Conservation (phyloP, 2,888 invertebrate genomes). For the Drosophila mimetica region DNA sequence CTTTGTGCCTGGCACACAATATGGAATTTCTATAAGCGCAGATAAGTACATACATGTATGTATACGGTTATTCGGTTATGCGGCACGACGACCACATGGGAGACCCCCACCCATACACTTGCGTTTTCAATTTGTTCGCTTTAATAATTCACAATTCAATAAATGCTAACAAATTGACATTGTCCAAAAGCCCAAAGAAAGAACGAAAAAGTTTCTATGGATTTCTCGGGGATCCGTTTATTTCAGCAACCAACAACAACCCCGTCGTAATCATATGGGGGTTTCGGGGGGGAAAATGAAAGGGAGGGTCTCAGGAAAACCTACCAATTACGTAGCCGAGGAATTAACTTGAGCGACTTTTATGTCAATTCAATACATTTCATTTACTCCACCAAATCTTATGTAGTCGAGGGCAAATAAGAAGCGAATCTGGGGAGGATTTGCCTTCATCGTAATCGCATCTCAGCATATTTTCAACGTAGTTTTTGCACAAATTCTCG, state of each 20-base stretch:
- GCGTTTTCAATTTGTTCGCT: conserved; percentile 78
- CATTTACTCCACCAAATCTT: conserved; percentile 61
- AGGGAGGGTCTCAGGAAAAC: conserved; percentile 24
- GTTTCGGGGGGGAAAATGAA: too few relatives aligned
- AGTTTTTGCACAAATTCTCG: conserved; percentile 76
- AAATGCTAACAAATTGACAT: conserved; percentile 81
- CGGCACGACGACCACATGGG: conserved; percentile 13
- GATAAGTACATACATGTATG: conserved; percentile 19
- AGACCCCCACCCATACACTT: conserved; percentile 23
- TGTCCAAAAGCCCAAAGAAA: conserved; percentile 65
- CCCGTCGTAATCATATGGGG: conserved; percentile 41
- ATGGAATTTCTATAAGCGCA: conserved; percentile 55
- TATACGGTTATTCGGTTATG: conserved; percentile 4
- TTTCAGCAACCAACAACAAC: conserved; percentile 31
- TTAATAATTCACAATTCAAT: conserved; percentile 82
- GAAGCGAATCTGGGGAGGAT: conserved; percentile 15
- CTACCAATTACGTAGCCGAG: conserved; percentile 75
- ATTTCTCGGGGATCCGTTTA: conserved; percentile 30
- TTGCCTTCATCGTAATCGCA: conserved; percentile 39
- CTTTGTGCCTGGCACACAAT: conserved; percentile 61
- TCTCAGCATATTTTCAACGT: conserved; percentile 56
- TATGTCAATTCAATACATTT: conserved; percentile 81
- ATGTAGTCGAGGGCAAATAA: not conserved
- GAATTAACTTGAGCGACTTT: conserved; percentile 80
- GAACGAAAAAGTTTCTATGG: conserved; percentile 33